Base-by-base conservation (phyloP, 2,113 vertebrate species). In the Tragulus kanchil region DNA sequence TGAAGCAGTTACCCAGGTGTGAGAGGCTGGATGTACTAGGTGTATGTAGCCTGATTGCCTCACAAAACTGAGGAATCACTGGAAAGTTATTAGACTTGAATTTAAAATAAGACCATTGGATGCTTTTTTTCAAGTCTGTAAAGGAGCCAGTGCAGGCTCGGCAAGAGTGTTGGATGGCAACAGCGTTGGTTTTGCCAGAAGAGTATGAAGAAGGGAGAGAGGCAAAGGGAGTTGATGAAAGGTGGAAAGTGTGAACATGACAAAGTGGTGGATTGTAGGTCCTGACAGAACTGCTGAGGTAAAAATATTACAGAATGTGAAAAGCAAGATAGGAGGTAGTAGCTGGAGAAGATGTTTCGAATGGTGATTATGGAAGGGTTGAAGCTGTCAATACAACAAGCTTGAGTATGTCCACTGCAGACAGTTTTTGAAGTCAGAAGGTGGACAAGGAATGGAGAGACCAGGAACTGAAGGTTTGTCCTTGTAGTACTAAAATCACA, bases 231-330 rank as follows among this genome's bases (percentile, higher is more conserved):
- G 12, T 3, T 86, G 15, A 50, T 52, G 16, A 84, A 91, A 73
- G 8, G 31, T 59, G 16, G 79, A 15, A 61, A 61, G 25, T 62
- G 36, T 64, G 50, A 61, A 36, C 67, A 81, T 52, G 36, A 56
- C 13, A 9, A n/a, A 73, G 16, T 6, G 8, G 28, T 52, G 13
- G 8, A 50, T 36, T 31, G 19, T 21, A 50, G 5, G 5, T 50
- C 8, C 8, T 36, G 48, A 3, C 26, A 64, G 19, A 31, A 28
- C 16, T 79, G 19, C 25, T 92, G 45, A 92, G 56, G 8, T 50
- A 67, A 84, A 8, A 73, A 36, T 61, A 42, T 77, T 85, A 79
- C n/a, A 94, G 69, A 86, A 92, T 83, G 12, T 83, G 36, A 92
- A n/a, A 81, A 87, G 36, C 25, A 71, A 84, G 19, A 28, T 12